Base-by-base conservation (phyloP, 2,797 vertebrate species). In the Crypturellus tataupa region DNA sequence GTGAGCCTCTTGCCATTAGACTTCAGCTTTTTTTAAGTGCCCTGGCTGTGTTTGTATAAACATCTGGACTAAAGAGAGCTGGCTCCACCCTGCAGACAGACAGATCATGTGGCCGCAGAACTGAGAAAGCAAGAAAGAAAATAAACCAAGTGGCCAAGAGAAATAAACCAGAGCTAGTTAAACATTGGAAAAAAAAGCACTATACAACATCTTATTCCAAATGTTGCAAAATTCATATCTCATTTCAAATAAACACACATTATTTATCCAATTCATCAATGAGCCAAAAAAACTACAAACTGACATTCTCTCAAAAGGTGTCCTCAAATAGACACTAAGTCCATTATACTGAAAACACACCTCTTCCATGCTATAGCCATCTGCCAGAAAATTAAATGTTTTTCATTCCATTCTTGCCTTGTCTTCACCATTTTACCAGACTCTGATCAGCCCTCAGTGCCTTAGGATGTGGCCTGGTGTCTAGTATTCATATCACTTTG, bases 101-200 rank as follows among this genome's bases (percentile, higher is more conserved):
- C 3, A 77, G 46, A 60, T 4, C 51, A 10, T 31, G 70, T n/a
- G 51, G 39, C 33, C 58, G 37, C 40, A 82, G 67, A 87, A 70
- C 9, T 70, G 40, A 46, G 70, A 81, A 91, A 14, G 16, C 13
- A 92, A 86, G 60, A 86, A 23, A 23, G 37, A 92, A 93, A 95
- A 88, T 68, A 91, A 93, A 63, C 33, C 56, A 49, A 25, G 27
- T 13, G 10, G 4, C 18, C 75, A 77, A 93, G 64, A 64, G 90
- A 96, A 85, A 84, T 63, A 96, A 95, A 84, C 44, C 37, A 77
- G 42, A 87, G 10, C 9, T 81, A 18, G 24, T 14, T 60, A 40
- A 94, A 71, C 39, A 56, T 3, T 16, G 8, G 8, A 9, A 60
- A 90, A 75, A 68, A 68, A 60, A 20, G 5, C 24, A 4, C 23